phyloP scores from a whole-genome alignment of 1,140 invertebrate species.

The Zeugodacus cucurbitae region DNA sequence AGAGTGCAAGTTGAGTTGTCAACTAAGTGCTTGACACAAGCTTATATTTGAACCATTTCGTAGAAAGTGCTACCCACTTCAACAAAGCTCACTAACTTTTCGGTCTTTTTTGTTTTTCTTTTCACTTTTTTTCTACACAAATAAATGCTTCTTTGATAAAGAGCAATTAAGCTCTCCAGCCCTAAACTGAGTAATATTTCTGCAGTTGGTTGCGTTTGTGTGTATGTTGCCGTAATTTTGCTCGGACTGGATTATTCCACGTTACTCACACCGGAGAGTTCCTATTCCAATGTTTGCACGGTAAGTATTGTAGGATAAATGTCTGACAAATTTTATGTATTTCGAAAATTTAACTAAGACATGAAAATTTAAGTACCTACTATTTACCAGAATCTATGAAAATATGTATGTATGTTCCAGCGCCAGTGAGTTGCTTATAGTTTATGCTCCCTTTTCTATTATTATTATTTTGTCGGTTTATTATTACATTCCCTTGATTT shows the following conservation, averaged over 20 bases:
- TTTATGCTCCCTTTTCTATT: no score
- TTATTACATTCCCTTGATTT: no score
- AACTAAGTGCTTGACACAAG: not conserved
- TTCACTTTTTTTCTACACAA: slow-evolving; percentile 38
- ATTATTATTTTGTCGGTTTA: no score
- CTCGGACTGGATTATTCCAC: slow-evolving; percentile 87
- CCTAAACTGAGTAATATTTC: slow-evolving; percentile 97
- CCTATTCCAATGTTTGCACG: slow-evolving; percentile 86
- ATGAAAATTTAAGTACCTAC: no score
- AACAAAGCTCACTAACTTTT: slow-evolving; percentile 37
- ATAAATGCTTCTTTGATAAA: not conserved
- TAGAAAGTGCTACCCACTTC: not conserved
- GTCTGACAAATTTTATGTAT: no score
- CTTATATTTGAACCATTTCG: not conserved
- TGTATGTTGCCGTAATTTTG: slow-evolving; percentile 92
- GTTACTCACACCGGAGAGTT: slow-evolving; percentile 72
- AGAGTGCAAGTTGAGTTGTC: not conserved
- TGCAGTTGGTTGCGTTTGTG: slow-evolving; percentile 91
- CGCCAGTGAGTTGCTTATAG: no score
- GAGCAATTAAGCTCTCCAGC: slow-evolving; percentile 92
- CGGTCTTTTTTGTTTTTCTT: not conserved
- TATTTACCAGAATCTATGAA: no score
- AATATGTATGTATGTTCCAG: no score
- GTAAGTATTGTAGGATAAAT: slow-evolving; percentile 70
- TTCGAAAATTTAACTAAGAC: no score